phyloP scores from a whole-genome alignment of 1,140 invertebrate species.

The Bombus pascuorum region DNA sequence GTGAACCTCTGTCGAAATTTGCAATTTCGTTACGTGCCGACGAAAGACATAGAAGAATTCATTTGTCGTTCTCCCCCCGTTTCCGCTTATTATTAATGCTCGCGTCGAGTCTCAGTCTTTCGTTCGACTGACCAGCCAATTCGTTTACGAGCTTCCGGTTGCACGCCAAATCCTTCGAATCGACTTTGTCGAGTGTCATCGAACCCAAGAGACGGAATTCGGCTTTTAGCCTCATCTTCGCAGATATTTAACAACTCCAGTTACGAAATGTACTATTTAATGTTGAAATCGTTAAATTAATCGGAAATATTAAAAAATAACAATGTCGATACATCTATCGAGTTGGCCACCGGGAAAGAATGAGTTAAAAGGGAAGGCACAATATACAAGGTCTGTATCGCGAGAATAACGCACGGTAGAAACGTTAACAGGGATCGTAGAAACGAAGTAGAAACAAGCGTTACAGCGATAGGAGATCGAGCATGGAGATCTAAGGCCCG shows the following conservation, averaged over 20 bases:
- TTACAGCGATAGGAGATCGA: too few species aligned
- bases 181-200: background rate
- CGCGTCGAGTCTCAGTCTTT: conserved; percentile 19
- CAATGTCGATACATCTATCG: too few species aligned
- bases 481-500: too few species aligned
- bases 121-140: background rate
- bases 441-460: too few species aligned
- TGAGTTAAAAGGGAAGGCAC: too few species aligned
- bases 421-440: too few species aligned
- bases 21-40: conserved; percentile 27
- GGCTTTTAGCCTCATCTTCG: background rate
- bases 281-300: too few species aligned
- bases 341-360: too few species aligned
- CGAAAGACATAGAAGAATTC: conserved; percentile 30
- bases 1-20: conserved; percentile 31
- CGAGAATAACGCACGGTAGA: too few species aligned
- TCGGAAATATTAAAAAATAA: too few species aligned
- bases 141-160: conserved; percentile 7
- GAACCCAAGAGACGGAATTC: background rate
- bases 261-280: background rate
- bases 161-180: background rate
- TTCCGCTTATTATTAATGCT: conserved; percentile 15
- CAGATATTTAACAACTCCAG: background rate
- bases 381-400: too few species aligned
- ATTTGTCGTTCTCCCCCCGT: conserved; percentile 21